Base-by-base conservation (phyloP, 2,888 invertebrate genomes). In the Balanococcus diminutus region DNA sequence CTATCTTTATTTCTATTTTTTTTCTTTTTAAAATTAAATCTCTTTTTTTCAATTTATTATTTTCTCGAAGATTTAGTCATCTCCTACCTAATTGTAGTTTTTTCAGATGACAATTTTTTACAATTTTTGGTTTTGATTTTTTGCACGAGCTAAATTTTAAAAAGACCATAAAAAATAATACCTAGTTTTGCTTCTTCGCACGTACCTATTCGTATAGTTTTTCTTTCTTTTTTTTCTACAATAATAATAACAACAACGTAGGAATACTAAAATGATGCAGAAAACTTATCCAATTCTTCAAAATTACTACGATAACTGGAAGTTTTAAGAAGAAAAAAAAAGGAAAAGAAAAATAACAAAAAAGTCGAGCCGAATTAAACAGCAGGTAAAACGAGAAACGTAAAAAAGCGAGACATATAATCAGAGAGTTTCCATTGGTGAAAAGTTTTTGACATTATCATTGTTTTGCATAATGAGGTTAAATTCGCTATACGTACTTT, bases 391-490 rank as follows among this genome's bases (percentile, higher is more conserved):
- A 79, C 67, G 67, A 79, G 14, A 79, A 79, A 79, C 56, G 19
- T 36, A 79, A 79, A 79, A 79, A 36, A 5, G 36, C 19, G 19
- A 79, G 75, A 79, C 36, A 16, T 79, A 79, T 79, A 79, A 79
- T 79, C 75, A 79, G 75, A 25, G 75, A 25, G 19, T 79, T 79
- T 32, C 36, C 36, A 79, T 79, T 36, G 25, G 75, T 36, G n/a
- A 22, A 36, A 79, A 79, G 19, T 79, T 32, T 32, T 19, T 19
- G 75, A 79, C 75, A 79, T 79, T 79, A 79, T 79, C 75, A 79
- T 79, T 79, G 75, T 79, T 79, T 79, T 79, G 36, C 75, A 79
- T 79, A 79, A 79, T 79, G 75, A 79, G 31, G 75, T 32, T 79
- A 36, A 79, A 79, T 79, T 79, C 75, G 36, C 36, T 19, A n/a